phyloP scores from a whole-genome alignment of 1,140 invertebrate species.

The Agrilus planipennis region DNA sequence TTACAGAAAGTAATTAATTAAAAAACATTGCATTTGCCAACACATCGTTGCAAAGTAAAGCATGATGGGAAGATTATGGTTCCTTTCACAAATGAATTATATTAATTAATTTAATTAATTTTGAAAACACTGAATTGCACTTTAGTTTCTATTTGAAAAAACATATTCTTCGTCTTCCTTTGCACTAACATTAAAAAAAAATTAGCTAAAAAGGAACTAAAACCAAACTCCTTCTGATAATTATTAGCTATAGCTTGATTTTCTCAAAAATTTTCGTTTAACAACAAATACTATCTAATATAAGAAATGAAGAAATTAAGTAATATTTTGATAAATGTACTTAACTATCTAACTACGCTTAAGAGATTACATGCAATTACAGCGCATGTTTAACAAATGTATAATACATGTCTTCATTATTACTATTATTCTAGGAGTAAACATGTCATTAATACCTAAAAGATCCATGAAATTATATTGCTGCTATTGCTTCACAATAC shows the following conservation, averaged over 20 bases:
- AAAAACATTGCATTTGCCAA: too few relatives aligned
- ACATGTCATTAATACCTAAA: slow-evolving; percentile 18
- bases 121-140: too few relatives aligned
- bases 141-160: too few relatives aligned
- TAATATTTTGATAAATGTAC: slow-evolving; percentile 20
- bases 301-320: slow-evolving; percentile 24
- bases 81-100: too few relatives aligned
- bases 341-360: slow-evolving; percentile 25
- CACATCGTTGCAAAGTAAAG: too few relatives aligned
- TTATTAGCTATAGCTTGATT: slow-evolving; percentile 3
- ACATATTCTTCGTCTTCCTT: neutral
- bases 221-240: slow-evolving; percentile 1
- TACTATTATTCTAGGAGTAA: slow-evolving; percentile 14
- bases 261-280: slow-evolving; percentile 2
- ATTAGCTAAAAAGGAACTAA: neutral
- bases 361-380: slow-evolving; percentile 26
- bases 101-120: neutral
- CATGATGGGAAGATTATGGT: too few relatives aligned
- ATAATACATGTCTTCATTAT: too few relatives aligned
- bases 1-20: too few relatives aligned
- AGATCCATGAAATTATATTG: slow-evolving; percentile 26
- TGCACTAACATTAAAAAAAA: neutral
- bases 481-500: slow-evolving; percentile 26
- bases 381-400: slow-evolving; percentile 31
- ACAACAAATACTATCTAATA: slow-evolving; percentile 25